A percentile compares a stretch with the other conserved stretches of the same genome.
phyloP scores from a whole-genome alignment of 2,888 invertebrate genomes.

The Leucoma salicis region DNA sequence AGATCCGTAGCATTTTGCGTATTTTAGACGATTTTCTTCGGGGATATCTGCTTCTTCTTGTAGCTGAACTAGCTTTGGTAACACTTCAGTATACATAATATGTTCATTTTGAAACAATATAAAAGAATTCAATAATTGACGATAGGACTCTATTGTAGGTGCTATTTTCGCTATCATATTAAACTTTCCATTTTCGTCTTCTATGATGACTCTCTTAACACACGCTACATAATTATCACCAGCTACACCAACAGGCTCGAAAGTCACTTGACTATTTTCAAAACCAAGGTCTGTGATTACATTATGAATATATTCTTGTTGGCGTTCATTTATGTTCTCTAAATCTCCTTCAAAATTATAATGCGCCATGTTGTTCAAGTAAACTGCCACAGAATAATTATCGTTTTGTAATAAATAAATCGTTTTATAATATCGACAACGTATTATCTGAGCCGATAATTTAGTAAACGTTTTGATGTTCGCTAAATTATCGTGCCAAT shows the following conservation, averaged over 20 bases:
- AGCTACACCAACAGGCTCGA: conserved; percentile 38
- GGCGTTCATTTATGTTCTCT: conserved; percentile 27
- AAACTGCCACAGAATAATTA: background rate
- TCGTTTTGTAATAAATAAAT: background rate
- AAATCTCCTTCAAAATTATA: conserved; percentile 42
- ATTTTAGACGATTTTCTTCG: conserved; percentile 36
- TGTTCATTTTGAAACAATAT: conserved; percentile 44
- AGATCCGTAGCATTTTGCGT: conserved; percentile 45
- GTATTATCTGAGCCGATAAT: background rate
- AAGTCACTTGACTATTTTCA: conserved; percentile 30
- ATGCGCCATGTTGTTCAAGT: conserved; percentile 19
- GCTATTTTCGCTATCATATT: conserved; percentile 50
- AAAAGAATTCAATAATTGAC: conserved; percentile 24
- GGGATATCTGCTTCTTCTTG: conserved; percentile 41
- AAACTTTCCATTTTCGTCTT: conserved; percentile 28
- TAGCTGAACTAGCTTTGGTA: conserved; percentile 42
- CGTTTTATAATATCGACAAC: too few species aligned
- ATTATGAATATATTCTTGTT: conserved; percentile 41
- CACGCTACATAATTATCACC: conserved; percentile 46
- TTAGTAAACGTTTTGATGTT: too few species aligned
- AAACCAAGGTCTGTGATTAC: conserved; percentile 40
- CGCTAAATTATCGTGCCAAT: too few species aligned
- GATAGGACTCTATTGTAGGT: conserved; percentile 25
- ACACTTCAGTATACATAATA: conserved; percentile 41
- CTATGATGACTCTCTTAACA: conserved; percentile 35